These are phyloP conservation scores for Allacma fusca DNA, from an alignment of 2,888 invertebrate genomes.

Conservation along the genomic window DNA sequence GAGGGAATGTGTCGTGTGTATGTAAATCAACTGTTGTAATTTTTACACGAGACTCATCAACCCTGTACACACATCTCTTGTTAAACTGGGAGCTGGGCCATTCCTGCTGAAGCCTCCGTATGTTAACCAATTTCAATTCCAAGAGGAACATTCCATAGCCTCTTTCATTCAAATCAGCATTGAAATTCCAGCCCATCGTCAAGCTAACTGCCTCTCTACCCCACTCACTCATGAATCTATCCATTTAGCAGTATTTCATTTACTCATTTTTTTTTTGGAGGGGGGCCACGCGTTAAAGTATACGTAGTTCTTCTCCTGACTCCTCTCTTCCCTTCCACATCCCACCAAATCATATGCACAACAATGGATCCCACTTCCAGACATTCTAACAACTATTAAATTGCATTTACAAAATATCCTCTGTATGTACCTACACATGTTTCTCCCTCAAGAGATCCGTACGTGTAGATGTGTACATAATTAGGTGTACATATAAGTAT, in stretches of 20 bases:
- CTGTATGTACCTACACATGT: no score
- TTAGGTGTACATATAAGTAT: no score
- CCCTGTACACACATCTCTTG: neutral
- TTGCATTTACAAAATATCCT: no score
- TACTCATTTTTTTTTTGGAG: neutral
- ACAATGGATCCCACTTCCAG: no score
- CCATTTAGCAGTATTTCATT: conserved; percentile 47
- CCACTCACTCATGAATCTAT: conserved; percentile 44
- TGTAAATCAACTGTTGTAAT: conserved; percentile 6
- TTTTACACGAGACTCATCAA: conserved; percentile 23
- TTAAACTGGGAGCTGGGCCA: no score
- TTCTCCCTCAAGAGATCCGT: no score
- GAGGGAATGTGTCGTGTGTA: conserved; percentile 9
- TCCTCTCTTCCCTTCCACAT: neutral
- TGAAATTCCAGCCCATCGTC: conserved; percentile 53
- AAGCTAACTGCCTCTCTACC: conserved; percentile 43
- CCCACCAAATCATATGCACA: no score
- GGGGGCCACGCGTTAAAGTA: no score
- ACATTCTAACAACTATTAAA: no score
- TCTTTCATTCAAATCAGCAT: conserved; percentile 37
- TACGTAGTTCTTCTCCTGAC: conserved; percentile 14
- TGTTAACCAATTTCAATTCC: conserved; percentile 23
- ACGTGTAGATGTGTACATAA: no score
- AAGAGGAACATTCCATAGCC: conserved; percentile 25
- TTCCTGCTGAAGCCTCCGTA: neutral